Evolutionary conservation across 2,888 invertebrate species (phyloP), one percentile per base, ranked within the genome.

Genomic region (Automeris io): DNA sequence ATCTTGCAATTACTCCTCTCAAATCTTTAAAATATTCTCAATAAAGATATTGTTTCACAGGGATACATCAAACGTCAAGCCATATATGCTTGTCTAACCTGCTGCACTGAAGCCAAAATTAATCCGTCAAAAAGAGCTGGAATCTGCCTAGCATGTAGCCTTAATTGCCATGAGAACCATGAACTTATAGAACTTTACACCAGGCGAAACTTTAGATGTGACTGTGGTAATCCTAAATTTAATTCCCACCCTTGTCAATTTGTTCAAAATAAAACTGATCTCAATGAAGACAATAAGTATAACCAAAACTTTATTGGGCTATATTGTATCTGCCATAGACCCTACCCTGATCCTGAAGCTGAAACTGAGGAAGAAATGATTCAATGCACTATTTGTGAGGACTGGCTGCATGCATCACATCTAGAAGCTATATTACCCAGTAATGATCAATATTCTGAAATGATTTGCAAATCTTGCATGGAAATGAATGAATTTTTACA

Each of bases 351-450:
- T 78, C 93, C 94, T 0, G 96, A 97, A 6, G 91, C 92, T 63
- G 87, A 89, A 3, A 77, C 89, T 23, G 93, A 93, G 37, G 97
- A 97, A 79, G 94, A 95, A 57, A 99, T 99, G 98, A 91, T 98
- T 34, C 99, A 99, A 68, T 99, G 99, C 65, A 88, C 95, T 31
- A 85, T 98, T 37, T 99, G 99, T 74, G 99, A 99, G 72, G 99
- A 99, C 74, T 99, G 99, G 99, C 95, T 92, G 59, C 99, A 99
- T 83, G 89, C 92, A 18, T 75, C 92, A 53, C 95, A 95, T 71
- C 79, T 95, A 46, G 90, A 90, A 43, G 81, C 88, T 2, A 71
- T 81, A 35, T 82, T 89, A 32, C 88, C 91, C 7, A 73, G 87
- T 5, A 87, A 85, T 49, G 89, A 88, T 18, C 88, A 89, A 31